Evolutionary conservation across 2,113 vertebrate species (phyloP).

Genomic region (Strigops habroptila): DNA sequence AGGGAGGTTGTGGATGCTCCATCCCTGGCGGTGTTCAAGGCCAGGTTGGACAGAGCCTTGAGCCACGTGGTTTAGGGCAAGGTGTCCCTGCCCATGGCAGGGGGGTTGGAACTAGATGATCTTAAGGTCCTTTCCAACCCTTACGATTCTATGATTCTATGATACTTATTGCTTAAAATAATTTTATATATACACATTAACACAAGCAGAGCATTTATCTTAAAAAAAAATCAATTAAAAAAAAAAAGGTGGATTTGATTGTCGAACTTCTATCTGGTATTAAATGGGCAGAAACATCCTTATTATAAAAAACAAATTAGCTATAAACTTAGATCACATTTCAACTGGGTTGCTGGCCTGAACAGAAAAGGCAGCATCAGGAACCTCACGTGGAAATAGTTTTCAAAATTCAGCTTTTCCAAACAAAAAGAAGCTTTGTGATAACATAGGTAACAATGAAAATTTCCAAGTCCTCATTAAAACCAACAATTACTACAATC

Average conservation of each 20-base stretch:
- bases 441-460: neutral
- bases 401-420: neutral
- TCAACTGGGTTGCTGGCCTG: neutral
- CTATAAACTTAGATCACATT: neutral
- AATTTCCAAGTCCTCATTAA: neutral
- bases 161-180: neutral
- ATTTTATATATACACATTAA: neutral
- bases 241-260: neutral
- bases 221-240: neutral
- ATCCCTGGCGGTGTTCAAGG: too few species aligned
- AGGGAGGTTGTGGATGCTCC: too few species aligned
- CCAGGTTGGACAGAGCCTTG: too few species aligned
- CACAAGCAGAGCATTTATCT: neutral
- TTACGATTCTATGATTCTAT: too few species aligned
- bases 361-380: neutral
- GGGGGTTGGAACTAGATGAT: too few species aligned
- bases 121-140: too few species aligned
- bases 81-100: too few species aligned
- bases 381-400: neutral
- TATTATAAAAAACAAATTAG: neutral
- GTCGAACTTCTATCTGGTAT: neutral
- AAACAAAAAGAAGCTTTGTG: neutral
- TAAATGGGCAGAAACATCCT: neutral
- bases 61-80: too few species aligned
- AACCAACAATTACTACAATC: neutral